phyloP scores from a whole-genome alignment of 1,140 invertebrate genomes.

The Yoshiicerus persimilis region DNA sequence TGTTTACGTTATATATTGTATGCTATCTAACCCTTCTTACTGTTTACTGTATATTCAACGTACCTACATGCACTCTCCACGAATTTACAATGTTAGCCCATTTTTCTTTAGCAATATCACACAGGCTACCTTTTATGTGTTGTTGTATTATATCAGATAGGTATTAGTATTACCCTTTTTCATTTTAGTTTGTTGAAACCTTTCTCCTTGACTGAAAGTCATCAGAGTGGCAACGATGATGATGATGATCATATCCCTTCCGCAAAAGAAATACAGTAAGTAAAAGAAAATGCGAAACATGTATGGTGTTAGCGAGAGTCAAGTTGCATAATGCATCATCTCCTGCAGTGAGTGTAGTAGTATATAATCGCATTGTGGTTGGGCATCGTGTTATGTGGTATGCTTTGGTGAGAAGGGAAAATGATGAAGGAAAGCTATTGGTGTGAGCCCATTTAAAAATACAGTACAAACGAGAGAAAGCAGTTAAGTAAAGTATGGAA shows the following conservation, averaged over 20 bases:
- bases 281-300: not conserved
- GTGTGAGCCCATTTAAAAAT: conserved; percentile 5
- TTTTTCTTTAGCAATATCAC: not conserved
- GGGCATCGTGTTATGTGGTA: not conserved
- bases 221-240: not conserved
- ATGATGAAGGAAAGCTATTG: not conserved
- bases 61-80: not conserved
- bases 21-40: not conserved
- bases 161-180: not conserved
- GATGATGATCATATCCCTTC: not conserved
- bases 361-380: not conserved
- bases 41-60: not conserved
- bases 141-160: not conserved
- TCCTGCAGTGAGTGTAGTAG: not conserved
- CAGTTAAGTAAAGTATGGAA: conserved; percentile 13
- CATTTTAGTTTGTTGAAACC: not conserved
- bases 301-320: not conserved
- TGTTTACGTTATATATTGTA: not conserved
- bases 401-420: not conserved
- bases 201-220: not conserved
- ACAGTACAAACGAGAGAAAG: conserved; percentile 4
- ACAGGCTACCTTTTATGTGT: not conserved
- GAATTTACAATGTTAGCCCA: not conserved
- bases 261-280: not conserved
- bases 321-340: conserved; percentile 16